These are phyloP conservation scores for Pantherophis guttatus DNA, from an alignment of 2,113 vertebrate species.

Conservation along the genomic window DNA sequence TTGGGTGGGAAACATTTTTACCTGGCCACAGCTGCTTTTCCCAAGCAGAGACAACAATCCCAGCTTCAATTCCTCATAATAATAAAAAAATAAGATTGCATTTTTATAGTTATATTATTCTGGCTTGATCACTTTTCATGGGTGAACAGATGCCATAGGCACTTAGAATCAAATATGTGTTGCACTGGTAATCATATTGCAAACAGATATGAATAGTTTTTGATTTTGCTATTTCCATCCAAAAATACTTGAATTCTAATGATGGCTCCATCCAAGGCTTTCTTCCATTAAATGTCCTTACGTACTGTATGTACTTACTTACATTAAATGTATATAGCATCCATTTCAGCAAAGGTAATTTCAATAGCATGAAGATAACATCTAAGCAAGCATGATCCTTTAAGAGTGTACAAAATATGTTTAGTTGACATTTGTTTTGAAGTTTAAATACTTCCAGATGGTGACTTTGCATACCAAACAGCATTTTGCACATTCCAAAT, in stretches of 20 bases:
- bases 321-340: neutral
- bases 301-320: neutral
- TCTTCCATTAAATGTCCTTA: slow-evolving; percentile 16
- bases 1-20: neutral
- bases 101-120: slow-evolving; percentile 33
- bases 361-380: slow-evolving; percentile 43
- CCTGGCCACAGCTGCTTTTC: neutral
- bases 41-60: neutral
- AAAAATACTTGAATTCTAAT: slow-evolving; percentile 64
- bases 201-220: slow-evolving; percentile 51
- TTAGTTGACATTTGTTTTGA: neutral
- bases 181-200: slow-evolving; percentile 26
- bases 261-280: slow-evolving; percentile 62
- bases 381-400: neutral
- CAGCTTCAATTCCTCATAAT: neutral
- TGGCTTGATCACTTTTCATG: slow-evolving; percentile 44
- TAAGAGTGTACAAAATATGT: neutral
- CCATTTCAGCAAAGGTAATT: neutral
- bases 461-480: neutral
- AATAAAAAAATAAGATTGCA: slow-evolving; percentile 1
- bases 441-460: neutral
- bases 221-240: slow-evolving; percentile 62
- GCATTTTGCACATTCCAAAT: neutral
- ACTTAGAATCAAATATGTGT: slow-evolving; percentile 55
- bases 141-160: slow-evolving; percentile 52